Conservation (phyloP, 2,888 invertebrate species). For the Mechanitis messenoides region DNA sequence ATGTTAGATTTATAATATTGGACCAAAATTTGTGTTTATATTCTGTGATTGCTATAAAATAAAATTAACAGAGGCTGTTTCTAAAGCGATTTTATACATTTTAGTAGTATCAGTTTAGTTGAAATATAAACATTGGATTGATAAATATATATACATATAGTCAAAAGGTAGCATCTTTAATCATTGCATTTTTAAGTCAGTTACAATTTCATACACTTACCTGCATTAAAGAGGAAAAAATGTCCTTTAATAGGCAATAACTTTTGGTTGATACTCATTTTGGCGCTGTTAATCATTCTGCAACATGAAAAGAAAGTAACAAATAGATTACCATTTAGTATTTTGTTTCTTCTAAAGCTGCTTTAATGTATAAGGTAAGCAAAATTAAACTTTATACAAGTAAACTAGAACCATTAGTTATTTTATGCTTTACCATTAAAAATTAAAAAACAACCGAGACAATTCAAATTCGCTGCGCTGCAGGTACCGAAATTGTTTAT, state of each 20-base stretch:
- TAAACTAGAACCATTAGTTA: background rate
- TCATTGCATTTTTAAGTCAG: background rate
- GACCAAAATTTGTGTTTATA: too few relatives aligned
- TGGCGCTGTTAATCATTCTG: slow-evolving; percentile 38
- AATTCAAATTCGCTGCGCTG: background rate
- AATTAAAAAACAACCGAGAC: background rate
- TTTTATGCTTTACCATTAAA: background rate
- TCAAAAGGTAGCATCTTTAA: too few relatives aligned
- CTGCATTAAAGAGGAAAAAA: slow-evolving; percentile 92
- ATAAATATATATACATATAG: too few relatives aligned
- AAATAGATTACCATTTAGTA: background rate
- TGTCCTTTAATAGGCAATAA: slow-evolving; percentile 91
- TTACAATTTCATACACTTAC: slow-evolving; percentile 63
- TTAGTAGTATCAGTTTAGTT: too few relatives aligned
- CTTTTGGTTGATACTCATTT: slow-evolving; percentile 80
- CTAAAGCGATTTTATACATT: too few relatives aligned
- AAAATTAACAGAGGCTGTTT: too few relatives aligned
- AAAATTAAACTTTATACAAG: background rate
- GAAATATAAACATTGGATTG: too few relatives aligned
- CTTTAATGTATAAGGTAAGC: background rate
- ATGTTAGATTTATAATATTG: too few relatives aligned
- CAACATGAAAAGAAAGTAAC: slow-evolving; percentile 6
- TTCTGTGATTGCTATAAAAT: too few relatives aligned
- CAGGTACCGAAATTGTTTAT: background rate
- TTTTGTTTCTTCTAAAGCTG: background rate